Evolutionary conservation across 2,797 vertebrate genomes (phyloP), one percentile per base, ranked within the genome.

Genomic region (Pyrocephalus nanus): DNA sequence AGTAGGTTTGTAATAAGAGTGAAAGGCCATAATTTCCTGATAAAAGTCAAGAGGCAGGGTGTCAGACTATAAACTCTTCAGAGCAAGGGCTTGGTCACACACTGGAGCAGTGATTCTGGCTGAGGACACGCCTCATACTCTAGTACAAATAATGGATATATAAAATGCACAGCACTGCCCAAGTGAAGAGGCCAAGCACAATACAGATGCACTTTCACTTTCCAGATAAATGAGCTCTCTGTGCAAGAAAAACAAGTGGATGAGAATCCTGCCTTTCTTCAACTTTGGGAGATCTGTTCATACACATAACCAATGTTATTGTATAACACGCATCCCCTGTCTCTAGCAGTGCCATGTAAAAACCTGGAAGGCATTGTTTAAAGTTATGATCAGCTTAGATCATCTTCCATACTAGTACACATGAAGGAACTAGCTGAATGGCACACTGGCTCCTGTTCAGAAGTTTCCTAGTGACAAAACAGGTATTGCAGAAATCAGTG

Each of bases 401-500:
- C 48, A 47, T 91, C 38, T 72, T 74, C 75, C 30, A 34, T 58
- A 22, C 26, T 60, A 66, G 34, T 64, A 27, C 61, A 85, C 8
- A 54, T 11, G 50, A 86, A 79, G 61, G 15, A 64, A 85, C 36
- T 21, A 81, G 27, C 29, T 50, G 55, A 82, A 65, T 40, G 30
- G 27, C 48, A 86, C 32, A 80, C 60, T 70, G 50, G 4, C 42
- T 82, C 70, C 66, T 60, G 25, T 72, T 96, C 76, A 79, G 45
- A 95, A 92, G 87, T 95, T 72, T 93, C 95, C 89, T 95, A 92
- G 92, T 95, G 96, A 97, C 92, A 82, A 58, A 88, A 55, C 47
- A 84, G 80, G 61, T 91, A 79, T 55, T 47, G 57, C 67, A 82
- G 66, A 30, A 84, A 88, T 48, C 48, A 82, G 55, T 53, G 2